Conservation (phyloP, 2,113 vertebrate genomes). For the Cynoglossus semilaevis region DNA sequence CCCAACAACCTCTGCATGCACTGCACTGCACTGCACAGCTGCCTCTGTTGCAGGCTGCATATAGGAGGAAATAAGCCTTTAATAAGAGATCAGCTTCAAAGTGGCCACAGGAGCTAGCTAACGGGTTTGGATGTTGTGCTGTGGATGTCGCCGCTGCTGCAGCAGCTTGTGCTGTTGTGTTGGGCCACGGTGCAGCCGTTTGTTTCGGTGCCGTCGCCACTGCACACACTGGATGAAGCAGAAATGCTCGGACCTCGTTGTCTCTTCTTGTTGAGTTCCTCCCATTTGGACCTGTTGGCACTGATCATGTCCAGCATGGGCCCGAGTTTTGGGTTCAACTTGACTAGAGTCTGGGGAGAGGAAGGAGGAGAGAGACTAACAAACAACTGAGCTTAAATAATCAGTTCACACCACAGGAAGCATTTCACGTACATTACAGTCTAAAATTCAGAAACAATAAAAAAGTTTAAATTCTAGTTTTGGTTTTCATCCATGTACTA, state of each 20-base stretch:
- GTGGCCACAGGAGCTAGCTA: constrained; percentile 61
- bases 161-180: constrained; percentile 52
- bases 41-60: constrained; percentile 60
- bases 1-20: constrained; percentile 69
- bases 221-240: constrained; percentile 36
- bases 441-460: no score
- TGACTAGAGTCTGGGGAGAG: constrained; percentile 83
- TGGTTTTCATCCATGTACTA: no score
- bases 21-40: constrained; percentile 52
- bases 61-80: constrained; percentile 42
- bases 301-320: constrained; percentile 91
- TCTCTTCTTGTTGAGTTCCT: constrained; percentile 86
- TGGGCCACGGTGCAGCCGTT: constrained; percentile 37
- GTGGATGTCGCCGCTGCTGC: constrained; percentile 8
- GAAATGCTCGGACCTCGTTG: constrained; percentile 68
- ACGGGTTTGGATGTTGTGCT: constrained; percentile 45
- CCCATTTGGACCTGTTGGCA: constrained; percentile 89
- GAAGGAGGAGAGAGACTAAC: constrained; percentile 1
- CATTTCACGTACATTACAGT: no score
- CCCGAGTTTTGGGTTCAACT: constrained; percentile 92
- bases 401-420: no score
- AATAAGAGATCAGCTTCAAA: constrained; percentile 15
- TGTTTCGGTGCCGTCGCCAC: constrained; percentile 43
- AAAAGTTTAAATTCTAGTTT: no score
- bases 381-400: no score